Percentiles rank a stretch among this genome's conserved stretches.
Evolutionary conservation across 2,113 vertebrate genomes (phyloP).

Genomic region (Poeciliopsis retropinna): DNA sequence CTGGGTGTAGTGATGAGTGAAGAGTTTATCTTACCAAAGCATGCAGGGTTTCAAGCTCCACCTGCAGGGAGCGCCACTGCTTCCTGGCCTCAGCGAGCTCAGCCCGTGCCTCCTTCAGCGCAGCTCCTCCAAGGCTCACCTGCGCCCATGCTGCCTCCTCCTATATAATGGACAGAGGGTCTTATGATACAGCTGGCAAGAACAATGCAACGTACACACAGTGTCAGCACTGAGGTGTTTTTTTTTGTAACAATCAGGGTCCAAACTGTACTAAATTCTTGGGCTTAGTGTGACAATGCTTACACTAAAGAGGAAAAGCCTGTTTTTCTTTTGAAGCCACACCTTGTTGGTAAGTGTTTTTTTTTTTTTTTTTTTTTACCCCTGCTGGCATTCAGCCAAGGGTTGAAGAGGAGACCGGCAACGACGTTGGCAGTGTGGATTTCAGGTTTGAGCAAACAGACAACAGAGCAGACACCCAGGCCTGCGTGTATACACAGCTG

Average conservation of each 20-base stretch:
- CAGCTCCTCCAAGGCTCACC: conserved; percentile 86
- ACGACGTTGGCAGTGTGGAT: conserved; percentile 21
- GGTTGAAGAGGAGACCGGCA: conserved; percentile 16
- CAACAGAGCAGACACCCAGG: not conserved
- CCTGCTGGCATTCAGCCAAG: not conserved
- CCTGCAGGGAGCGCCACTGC: conserved; percentile 92
- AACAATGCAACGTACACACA: not conserved
- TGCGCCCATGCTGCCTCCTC: conserved; percentile 83
- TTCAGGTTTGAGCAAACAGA: conserved; percentile 41
- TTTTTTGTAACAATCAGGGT: not conserved
- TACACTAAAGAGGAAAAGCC: too few relatives aligned
- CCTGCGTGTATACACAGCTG: conserved; percentile 27
- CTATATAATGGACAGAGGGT: conserved; percentile 51
- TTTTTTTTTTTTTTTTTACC: not conserved
- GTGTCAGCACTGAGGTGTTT: not conserved
- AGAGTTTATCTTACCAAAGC: conserved; percentile 84
- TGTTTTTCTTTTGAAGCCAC: not conserved
- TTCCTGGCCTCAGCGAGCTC: conserved; percentile 89
- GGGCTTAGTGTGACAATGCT: not conserved
- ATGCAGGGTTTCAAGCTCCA: conserved; percentile 92
- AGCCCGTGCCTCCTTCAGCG: conserved; percentile 86
- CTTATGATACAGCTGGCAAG: not conserved
- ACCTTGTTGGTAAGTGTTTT: conserved; percentile 7
- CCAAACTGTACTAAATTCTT: not conserved
- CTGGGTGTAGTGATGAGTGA: not conserved